phyloP scores from a whole-genome alignment of 2,113 vertebrate species.

The Phycodurus eques region DNA sequence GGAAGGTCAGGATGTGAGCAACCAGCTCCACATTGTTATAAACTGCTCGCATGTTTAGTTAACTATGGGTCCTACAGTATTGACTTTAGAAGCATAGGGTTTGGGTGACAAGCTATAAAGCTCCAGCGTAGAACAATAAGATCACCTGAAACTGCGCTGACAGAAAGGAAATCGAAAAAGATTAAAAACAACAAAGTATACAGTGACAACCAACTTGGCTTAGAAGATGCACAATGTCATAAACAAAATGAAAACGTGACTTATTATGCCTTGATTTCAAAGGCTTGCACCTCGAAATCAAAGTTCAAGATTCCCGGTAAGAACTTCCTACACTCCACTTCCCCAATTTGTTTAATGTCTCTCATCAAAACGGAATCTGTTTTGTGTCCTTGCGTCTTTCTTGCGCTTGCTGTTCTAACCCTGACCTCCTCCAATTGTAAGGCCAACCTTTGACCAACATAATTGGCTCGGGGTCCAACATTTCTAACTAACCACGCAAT shows the following conservation, averaged over 20 bases:
- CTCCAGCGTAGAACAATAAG: background rate
- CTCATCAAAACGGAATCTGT: background rate
- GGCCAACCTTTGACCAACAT: conserved; percentile 30
- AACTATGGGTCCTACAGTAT: background rate
- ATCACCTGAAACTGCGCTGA: background rate
- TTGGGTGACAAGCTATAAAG: background rate
- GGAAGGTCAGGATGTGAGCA: conserved; percentile 20
- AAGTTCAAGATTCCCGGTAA: background rate
- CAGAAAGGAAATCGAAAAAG: background rate
- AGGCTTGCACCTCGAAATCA: background rate
- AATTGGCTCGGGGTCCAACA: conserved; percentile 24
- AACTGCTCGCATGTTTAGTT: background rate
- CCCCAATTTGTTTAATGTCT: background rate
- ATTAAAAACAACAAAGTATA: background rate
- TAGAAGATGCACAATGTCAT: background rate
- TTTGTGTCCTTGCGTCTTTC: background rate
- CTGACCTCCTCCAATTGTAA: conserved; percentile 24
- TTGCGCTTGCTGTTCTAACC: background rate
- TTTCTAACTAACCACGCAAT: conserved; percentile 9
- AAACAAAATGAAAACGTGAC: background rate
- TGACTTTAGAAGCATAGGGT: background rate
- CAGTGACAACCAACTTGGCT: background rate
- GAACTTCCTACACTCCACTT: background rate
- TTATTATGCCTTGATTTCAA: background rate
- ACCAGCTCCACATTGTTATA: background rate